A percentile compares a stretch with the other conserved stretches of the same genome.
These are phyloP conservation scores for Spilosoma lubricipeda DNA, from an alignment of 2,888 invertebrate species.

Conservation along the genomic window DNA sequence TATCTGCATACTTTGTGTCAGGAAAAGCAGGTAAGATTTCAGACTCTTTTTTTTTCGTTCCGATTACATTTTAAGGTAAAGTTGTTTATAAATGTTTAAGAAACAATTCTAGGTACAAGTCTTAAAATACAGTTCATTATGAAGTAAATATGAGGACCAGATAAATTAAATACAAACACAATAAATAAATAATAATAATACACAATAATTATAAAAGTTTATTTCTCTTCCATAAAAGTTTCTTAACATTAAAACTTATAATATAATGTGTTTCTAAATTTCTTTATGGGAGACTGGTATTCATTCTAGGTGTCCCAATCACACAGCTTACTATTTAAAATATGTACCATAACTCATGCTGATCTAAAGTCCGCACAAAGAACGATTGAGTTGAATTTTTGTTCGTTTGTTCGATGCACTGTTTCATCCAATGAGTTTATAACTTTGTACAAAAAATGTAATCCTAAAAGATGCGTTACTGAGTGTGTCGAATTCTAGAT, in stretches of 20 bases:
- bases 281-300: too few species aligned
- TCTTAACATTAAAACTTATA: too few species aligned
- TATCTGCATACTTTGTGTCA: constrained; percentile 91
- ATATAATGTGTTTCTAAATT: too few species aligned
- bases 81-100: background rate
- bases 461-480: background rate
- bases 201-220: too few species aligned
- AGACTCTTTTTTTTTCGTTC: background rate
- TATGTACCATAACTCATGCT: background rate
- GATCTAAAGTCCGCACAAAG: background rate
- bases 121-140: background rate
- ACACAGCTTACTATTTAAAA: background rate
- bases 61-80: background rate
- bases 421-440: background rate
- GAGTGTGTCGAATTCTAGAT: background rate
- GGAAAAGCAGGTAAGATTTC: constrained; percentile 84
- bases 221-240: too few species aligned
- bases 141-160: background rate
- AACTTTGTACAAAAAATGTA: background rate
- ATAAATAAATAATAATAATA: too few species aligned
- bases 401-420: background rate
- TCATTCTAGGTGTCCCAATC: too few species aligned
- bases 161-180: too few species aligned
- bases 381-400: background rate
- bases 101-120: background rate